Evolutionary conservation across 2,888 invertebrate species (phyloP).

Genomic region (Mythimna vitellina): DNA sequence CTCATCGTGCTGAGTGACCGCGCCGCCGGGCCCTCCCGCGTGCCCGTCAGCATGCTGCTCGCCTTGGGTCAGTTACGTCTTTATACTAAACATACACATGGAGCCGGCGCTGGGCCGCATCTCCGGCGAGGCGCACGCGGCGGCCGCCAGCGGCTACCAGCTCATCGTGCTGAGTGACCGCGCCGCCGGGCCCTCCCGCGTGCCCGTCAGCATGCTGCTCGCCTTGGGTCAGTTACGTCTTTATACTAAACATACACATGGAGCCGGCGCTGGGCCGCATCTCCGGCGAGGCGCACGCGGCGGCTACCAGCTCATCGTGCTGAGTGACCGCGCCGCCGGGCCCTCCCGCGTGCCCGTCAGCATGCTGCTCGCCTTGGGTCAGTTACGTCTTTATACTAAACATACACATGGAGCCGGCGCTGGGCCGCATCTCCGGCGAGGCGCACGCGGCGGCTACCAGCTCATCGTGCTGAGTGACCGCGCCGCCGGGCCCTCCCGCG

Average conservation of each 20-base stretch:
- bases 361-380: constrained; percentile 77
- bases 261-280: constrained; percentile 95
- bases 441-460: constrained; percentile 97
- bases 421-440: constrained; percentile 95
- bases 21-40: constrained; percentile 89
- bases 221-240: constrained; percentile 66
- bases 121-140: constrained; percentile 95
- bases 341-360: constrained; percentile 78
- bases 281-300: constrained; percentile 95
- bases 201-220: constrained; percentile 77
- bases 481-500: constrained; percentile 89
- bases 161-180: constrained; percentile 97
- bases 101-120: constrained; percentile 95
- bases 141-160: constrained; percentile 95
- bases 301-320: constrained; percentile 97
- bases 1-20: constrained; percentile 97
- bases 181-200: constrained; percentile 89
- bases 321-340: constrained; percentile 95
- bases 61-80: constrained; percentile 66
- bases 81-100: constrained; percentile 77
- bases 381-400: too few relatives aligned
- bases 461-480: constrained; percentile 97
- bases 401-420: constrained; percentile 92
- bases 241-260: constrained; percentile 77
- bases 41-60: constrained; percentile 77